Base-by-base conservation (phyloP, 53 echinoderm and acorn worm genomes). In the Holothuria leucospilota region DNA sequence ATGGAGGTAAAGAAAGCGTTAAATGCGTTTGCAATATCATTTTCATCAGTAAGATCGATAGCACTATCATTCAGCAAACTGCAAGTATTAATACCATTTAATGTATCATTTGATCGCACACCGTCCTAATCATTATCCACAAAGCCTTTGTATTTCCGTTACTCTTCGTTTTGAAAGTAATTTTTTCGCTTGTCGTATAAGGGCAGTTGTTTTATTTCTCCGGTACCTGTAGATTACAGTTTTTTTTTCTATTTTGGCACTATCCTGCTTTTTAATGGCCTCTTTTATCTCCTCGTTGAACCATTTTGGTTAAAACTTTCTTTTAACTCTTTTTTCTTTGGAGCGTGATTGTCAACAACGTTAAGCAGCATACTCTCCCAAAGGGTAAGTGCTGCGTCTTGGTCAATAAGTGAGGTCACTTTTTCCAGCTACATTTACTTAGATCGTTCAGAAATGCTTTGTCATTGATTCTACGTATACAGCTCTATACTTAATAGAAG, bases 1-100 rank as follows among this genome's bases (percentile, higher is more conserved):
- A 68, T 68, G 10, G 68, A 68, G 28, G 68, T 68, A 10, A 68
- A 68, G n/a, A 68, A 68, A 5, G 68, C 26, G 68, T 68, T 68
- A 68, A 68, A 68, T 2, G 68, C 10, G 68, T 68, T 68, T 68
- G 68, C 68, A 68, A 68, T 68, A 68, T 68, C 68, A 68, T 68
- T 68, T 68, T 28, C 68, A 11, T 68, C 68, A 5, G 68, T 68
- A 5, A 68, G 3, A 68, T 68, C 14, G 68, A 68, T 68, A 16
- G 2, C 14, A 5, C 68, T 21, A 68, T 5, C 68, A 2, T 68
- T 2, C 10, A 68, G 68, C 26, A 68, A 68, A 10, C 10, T 68
- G 10, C 68, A 68, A 27, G 68, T 24, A 68, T 27, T 26, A 27
- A 27, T 68, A 26, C 26, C 68, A 68, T 68, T 68, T 27, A 29